Evolutionary conservation across 2,113 vertebrate species (phyloP), one percentile per base, ranked within the genome.

Genomic region (Gambusia holbrooki): DNA sequence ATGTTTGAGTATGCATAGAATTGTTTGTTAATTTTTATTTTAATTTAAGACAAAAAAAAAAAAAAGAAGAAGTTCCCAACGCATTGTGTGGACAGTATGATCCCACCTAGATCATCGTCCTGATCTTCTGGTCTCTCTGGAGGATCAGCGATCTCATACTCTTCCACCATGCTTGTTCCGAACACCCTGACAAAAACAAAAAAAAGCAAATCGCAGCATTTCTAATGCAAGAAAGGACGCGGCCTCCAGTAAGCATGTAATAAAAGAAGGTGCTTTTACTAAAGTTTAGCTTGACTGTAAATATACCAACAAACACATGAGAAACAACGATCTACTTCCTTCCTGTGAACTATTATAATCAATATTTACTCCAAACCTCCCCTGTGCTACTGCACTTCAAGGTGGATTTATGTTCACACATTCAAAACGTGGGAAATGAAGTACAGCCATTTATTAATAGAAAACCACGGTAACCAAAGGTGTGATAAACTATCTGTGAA

Each of bases 91-190:
- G 3, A n/a, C 61, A 2, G 29, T 12, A 13, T 11, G 17, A 9
- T 67, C 91, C 93, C 85, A 98, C 97, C 98, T 84, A 96, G 94
- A 74, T 99, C 97, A 73, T 99, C 97, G 83, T 98, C 97, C 71
- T 95, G 96, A 35, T 96, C 93, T n/a, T 97, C 96, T 13, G 94
- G 92, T 73, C 96, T 93, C 83, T 98, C 98, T 62, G 94, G 91
- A 0, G 96, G 96, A 85, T 98, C 97, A 33, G 96, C 96, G 77
- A 96, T 98, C 94, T 98, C 97, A 48, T 99, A 99, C 82, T 99
- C 98, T 86, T 99, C 98, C 72, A 99, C 97, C 98, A 99, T 99
- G 87, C 98, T 99, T 25, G 97, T 99, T 73, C 98, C 98, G 92
- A 99, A 99, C 58, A 99, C 96, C 89, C 98, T 99, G 68, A 58